Base-by-base conservation (phyloP, 2,797 vertebrate genomes). In the Passerculus sandwichensis region DNA sequence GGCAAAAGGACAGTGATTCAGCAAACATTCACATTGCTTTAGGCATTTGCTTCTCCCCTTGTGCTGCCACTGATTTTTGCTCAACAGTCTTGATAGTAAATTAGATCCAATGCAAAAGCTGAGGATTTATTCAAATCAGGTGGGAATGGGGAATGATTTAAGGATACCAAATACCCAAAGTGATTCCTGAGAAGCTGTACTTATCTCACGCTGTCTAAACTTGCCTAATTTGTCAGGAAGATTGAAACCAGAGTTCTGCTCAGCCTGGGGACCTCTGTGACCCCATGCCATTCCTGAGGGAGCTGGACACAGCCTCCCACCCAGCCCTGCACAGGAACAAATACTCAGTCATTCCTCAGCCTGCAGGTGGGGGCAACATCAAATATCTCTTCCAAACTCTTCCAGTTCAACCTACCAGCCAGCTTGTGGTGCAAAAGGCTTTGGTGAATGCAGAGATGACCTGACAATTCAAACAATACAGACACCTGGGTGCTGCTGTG, bases 401-500 rank as follows among this genome's bases (percentile, higher is more conserved):
- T 50, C 3, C 32, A 10, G 27, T 5, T 40, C 29, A 65, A 34
- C 11, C 38, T 56, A 38, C 10, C 53, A 38, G 16, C 36, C 64
- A 54, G 2, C 25, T 22, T 14, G 38, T 38, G 19, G 25, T 30
- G 70, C 10, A 69, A 65, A 72, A 72, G 21, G 22, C 30, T 36
- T 44, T 32, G 44, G 30, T 15, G 5, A 10, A 50, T 11, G 5
- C 62, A 62, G 34, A 77, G 18, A 11, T 4, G 21, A 32, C 9
- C 38, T 61, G 34, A 45, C 23, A 77, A 30, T 40, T 62, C 5
- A 53, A 83, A 47, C 34, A 6, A n/a, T 13, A 11, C 36, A 36
- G 14, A 29, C 1, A 7, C 9, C 13, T 13, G 36, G 11, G 25
- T 1, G 0, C 4, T 19, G 11, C 32, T 57, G 27, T 27, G 6